Evolutionary conservation across 2,797 vertebrate species (phyloP).

Genomic region (Gastrophryne carolinensis): DNA sequence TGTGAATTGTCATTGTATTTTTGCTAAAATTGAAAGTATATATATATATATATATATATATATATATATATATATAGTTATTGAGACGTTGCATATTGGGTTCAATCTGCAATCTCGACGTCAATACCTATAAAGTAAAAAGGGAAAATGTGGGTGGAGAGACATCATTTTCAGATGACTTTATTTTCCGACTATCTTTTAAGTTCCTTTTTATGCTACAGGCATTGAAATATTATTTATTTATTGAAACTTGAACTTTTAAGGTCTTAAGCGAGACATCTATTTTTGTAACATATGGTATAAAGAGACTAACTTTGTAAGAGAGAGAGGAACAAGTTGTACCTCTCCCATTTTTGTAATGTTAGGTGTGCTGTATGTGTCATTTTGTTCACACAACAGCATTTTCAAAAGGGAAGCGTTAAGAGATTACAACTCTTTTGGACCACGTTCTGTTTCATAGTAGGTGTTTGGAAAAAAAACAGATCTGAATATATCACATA

Average conservation of each 20-base stretch:
- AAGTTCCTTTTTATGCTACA: conserved; percentile 53
- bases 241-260: conserved; percentile 79
- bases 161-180: not conserved
- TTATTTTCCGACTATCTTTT: not conserved
- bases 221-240: conserved; percentile 69
- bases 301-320: conserved; percentile 51
- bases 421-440: conserved; percentile 59
- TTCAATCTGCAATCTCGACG: conserved; percentile 36
- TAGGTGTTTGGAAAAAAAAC: not conserved
- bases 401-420: conserved; percentile 54
- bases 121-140: conserved; percentile 23
- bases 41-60: conserved; percentile 18
- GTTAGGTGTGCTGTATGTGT: conserved; percentile 54
- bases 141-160: not conserved
- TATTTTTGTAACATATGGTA: conserved; percentile 80
- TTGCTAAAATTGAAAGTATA: conserved; percentile 40
- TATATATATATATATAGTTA: conserved; percentile 18
- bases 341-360: conserved; percentile 57
- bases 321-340: conserved; percentile 44
- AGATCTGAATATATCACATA: not conserved
- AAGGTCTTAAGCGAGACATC: conserved; percentile 66
- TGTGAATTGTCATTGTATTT: conserved; percentile 52
- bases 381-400: conserved; percentile 51
- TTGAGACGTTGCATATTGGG: conserved; percentile 24
- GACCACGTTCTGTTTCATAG: conserved; percentile 13